A percentile compares a stretch with the other conserved stretches of the same genome.
These are phyloP conservation scores for Schizaphis graminum DNA, from an alignment of 2,888 invertebrate species.

Conservation along the genomic window DNA sequence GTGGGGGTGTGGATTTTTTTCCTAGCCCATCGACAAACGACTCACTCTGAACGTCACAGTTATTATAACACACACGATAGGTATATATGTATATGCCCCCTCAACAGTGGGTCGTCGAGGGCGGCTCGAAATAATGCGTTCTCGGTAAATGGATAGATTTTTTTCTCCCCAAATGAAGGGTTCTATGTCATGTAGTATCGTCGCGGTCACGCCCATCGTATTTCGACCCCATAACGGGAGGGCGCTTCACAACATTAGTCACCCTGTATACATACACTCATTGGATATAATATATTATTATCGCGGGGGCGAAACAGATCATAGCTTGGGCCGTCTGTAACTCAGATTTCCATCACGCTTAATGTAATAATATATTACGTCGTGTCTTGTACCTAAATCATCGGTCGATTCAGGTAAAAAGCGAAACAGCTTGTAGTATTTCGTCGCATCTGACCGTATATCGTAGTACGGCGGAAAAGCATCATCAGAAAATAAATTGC, in stretches of 20 bases:
- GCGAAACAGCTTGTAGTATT: too few relatives aligned
- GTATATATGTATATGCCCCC: background rate
- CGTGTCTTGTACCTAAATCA: too few relatives aligned
- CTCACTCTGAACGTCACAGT: background rate
- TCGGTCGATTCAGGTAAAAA: too few relatives aligned
- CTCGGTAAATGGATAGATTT: slow-evolving; percentile 8
- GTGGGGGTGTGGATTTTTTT: background rate
- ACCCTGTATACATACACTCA: background rate
- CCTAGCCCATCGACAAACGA: background rate
- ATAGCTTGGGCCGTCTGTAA: background rate
- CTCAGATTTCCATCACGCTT: background rate
- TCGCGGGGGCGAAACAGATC: background rate
- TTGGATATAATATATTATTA: background rate
- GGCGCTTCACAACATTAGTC: background rate
- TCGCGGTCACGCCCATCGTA: background rate
- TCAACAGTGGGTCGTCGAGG: background rate
- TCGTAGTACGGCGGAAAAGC: too few relatives aligned
- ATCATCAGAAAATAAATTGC: too few relatives aligned
- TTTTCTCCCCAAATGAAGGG: background rate
- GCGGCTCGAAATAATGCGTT: background rate
- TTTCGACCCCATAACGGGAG: background rate
- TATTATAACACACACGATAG: background rate
- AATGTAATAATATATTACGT: background rate
- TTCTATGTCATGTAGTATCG: background rate
- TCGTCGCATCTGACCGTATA: too few relatives aligned